phyloP scores from a whole-genome alignment of 2,113 vertebrate genomes.

The Chaenocephalus aceratus region DNA sequence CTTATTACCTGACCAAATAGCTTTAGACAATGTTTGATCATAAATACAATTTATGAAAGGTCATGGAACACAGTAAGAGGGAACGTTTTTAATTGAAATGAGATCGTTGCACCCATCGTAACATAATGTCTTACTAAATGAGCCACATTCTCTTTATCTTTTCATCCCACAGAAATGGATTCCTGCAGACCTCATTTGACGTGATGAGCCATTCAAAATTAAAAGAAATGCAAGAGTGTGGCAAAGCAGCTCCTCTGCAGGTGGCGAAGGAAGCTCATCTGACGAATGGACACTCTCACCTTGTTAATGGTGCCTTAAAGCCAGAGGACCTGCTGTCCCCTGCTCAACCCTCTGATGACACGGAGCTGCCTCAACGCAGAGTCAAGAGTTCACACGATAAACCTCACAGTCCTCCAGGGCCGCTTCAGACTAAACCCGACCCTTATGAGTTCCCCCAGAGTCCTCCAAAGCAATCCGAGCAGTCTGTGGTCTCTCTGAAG shows the following conservation, averaged over 20 bases:
- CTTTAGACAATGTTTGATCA: no score
- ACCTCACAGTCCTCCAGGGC: constrained; percentile 53
- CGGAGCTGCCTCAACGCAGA: constrained; percentile 40
- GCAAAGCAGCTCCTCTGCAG: constrained; percentile 68
- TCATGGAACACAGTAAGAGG: no score
- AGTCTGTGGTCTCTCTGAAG: constrained; percentile 30
- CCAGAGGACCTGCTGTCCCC: constrained; percentile 82
- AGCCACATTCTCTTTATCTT: not conserved
- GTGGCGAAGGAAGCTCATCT: constrained; percentile 80
- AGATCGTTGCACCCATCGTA: not conserved
- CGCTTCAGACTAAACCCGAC: constrained; percentile 49
- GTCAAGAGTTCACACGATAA: constrained; percentile 41
- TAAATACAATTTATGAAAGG: no score
- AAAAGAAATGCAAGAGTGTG: constrained; percentile 84
- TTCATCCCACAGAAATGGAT: constrained; percentile 86
- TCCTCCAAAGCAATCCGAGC: constrained; percentile 60
- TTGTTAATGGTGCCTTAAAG: constrained; percentile 96
- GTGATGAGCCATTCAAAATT: constrained; percentile 77
- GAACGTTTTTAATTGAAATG: no score
- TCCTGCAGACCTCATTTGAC: constrained; percentile 81
- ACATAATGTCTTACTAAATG: not conserved
- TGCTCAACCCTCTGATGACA: constrained; percentile 61
- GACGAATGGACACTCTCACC: constrained; percentile 89
- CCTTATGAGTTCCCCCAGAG: constrained; percentile 76
- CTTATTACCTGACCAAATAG: no score